Evolutionary conservation across 2,113 vertebrate species (phyloP), one percentile per base, ranked within the genome.

Genomic region (Lathamus discolor): DNA sequence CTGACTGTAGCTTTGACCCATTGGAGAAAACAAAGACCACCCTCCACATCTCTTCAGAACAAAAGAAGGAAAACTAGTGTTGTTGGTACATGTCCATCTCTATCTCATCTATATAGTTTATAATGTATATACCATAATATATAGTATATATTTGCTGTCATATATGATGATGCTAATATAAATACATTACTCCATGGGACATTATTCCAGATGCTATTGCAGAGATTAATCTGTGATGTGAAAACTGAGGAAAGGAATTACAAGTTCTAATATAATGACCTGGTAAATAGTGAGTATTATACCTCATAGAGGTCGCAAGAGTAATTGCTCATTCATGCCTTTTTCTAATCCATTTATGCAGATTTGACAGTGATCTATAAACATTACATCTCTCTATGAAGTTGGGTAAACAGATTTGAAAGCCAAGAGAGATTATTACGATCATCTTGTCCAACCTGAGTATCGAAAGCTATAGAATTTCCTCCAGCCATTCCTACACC

Each of bases 311-410:
- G 92, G 76, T 94, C 92, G 72, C 39, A 52, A 49, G 92, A 93
- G 64, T 77, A 95, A 96, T 93, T 95, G 93, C 55, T 92, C 76
- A 80, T 94, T 91, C 82, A 44, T 94, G 88, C 83, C 64, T 90
- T 96, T 93, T 93, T 39, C 76, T 96, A 94, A 94, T 96, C 92
- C 79, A 80, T 88, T 93, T 95, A 74, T 94, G 95, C 79, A 95
- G 82, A 95, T 95, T 80, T 96, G 95, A 93, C 85, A 95, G 92
- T 91, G 84, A 95, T 94, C 57, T 88, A n/a, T 96, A 96, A 97
- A 92, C 78, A 87, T 66, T 69, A 73, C 48, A 41, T 89, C 81
- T 91, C 85, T 81, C 86, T 75, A 72, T 76, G 81, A 94, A 92
- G 61, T 18, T 83, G 51, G 23, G 51, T 92, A 94, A 95, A 95